Base-by-base conservation (phyloP, 2,797 vertebrate genomes). In the Lindbergichthys nudifrons region DNA sequence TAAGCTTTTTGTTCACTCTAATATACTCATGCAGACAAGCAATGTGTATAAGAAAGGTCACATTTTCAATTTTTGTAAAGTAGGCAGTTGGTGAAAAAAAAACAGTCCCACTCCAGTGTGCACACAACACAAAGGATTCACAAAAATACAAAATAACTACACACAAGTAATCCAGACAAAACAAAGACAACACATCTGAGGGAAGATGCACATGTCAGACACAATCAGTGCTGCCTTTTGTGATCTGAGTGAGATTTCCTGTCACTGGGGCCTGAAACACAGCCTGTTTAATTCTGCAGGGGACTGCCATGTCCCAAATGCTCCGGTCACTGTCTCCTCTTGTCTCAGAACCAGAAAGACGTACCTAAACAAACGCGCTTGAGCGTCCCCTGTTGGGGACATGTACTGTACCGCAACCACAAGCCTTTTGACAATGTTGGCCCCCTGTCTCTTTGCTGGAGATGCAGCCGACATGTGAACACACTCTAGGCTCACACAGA, bases 171-270 rank as follows among this genome's bases (percentile, higher is more conserved):
- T 82, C 77, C 84, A 91, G 88, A 89, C 85, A 82, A 90, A 93
- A 93, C 87, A 93, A 91, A 93, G 89, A 87, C 88, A 61, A 68
- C 8, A 58, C 80, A 78, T 88, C 88, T 88, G 74, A 89, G 84
- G 72, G 86, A 84, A 88, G 80, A 84, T 89, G 91, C 90, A 89
- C 87, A 70, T 80, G 93, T 94, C 94, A 91, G 76, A 87, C 26
- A 2, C 80, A 84, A 94, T 95, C 93, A 94, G 85, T 41, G 70
- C 80, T 84, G 86, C 87, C 80, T 73, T 75, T 81, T 79, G 82
- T 93, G 92, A 94, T 92, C 84, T 84, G 90, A 94, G 91, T 91
- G 87, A 94, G 90, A 83, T 90, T 93, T 78, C 86, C 88, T 93
- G 94, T 94, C 92, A 85, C 65, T 47, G 75, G 74, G 69, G 74